These are phyloP conservation scores for Cyanistes caeruleus DNA, from an alignment of 2,113 vertebrate species.

Conservation along the genomic window DNA sequence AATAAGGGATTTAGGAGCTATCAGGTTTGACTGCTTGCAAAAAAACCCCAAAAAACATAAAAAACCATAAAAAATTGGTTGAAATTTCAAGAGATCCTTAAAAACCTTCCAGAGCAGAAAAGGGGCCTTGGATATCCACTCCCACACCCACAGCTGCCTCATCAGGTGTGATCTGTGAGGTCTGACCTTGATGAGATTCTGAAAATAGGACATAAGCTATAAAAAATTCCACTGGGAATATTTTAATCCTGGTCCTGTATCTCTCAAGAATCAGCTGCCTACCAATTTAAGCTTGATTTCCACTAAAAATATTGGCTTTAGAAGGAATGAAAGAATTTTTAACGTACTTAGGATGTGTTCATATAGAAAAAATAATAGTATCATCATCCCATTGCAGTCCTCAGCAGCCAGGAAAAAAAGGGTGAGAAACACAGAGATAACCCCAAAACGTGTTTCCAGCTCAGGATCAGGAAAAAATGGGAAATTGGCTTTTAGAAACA, in stretches of 20 bases:
- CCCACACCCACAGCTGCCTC: background rate
- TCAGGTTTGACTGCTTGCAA: background rate
- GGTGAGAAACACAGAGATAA: background rate
- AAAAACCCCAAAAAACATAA: background rate
- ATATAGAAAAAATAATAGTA: background rate
- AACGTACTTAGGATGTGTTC: background rate
- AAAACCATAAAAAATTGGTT: background rate
- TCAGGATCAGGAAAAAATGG: background rate
- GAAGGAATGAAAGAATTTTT: background rate
- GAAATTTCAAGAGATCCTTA: background rate
- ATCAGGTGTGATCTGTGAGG: background rate
- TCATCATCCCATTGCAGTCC: too few relatives aligned
- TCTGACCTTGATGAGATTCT: background rate
- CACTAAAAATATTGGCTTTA: background rate
- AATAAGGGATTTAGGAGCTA: background rate
- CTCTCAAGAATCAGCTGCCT: background rate
- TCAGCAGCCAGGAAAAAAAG: background rate
- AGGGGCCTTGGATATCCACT: background rate
- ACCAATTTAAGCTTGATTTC: background rate
- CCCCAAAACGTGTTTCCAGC: background rate
- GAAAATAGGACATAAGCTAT: background rate
- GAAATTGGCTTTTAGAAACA: background rate
- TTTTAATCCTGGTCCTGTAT: background rate
- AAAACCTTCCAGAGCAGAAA: background rate
- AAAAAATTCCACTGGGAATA: background rate